Evolutionary conservation across 2,888 invertebrate genomes (phyloP).

Genomic region (Apantesis nais): DNA sequence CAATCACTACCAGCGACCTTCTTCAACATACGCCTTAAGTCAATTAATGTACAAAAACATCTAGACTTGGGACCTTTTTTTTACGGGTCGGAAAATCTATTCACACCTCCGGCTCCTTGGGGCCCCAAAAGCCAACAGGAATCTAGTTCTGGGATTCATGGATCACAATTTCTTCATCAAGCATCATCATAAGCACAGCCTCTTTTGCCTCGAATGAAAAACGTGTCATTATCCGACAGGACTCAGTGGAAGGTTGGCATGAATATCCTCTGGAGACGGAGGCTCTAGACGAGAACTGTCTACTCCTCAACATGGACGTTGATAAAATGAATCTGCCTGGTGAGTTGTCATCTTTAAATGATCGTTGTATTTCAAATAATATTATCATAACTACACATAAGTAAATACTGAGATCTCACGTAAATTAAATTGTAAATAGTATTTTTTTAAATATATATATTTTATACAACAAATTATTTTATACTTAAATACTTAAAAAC

Average conservation of each 20-base stretch:
- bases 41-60: too few species aligned
- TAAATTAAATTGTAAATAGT: constrained; percentile 2
- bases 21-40: too few species aligned
- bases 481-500: neutral
- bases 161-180: neutral
- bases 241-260: constrained; percentile 80
- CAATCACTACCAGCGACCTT: too few species aligned
- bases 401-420: neutral
- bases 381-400: neutral
- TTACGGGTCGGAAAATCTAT: too few species aligned
- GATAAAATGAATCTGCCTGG: constrained; percentile 72
- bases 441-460: neutral
- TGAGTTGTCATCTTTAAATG: constrained; percentile 45
- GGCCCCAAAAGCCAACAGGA: too few species aligned
- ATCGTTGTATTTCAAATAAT: neutral
- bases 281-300: constrained; percentile 77
- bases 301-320: constrained; percentile 76
- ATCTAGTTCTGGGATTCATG: too few species aligned
- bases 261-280: constrained; percentile 77
- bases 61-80: too few species aligned
- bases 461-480: too few species aligned
- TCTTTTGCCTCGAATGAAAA: too few species aligned
- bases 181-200: neutral
- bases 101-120: too few species aligned
- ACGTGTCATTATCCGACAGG: constrained; percentile 58